Base-by-base conservation (phyloP, 2,888 invertebrate species). In the Hemaris fuciformis region DNA sequence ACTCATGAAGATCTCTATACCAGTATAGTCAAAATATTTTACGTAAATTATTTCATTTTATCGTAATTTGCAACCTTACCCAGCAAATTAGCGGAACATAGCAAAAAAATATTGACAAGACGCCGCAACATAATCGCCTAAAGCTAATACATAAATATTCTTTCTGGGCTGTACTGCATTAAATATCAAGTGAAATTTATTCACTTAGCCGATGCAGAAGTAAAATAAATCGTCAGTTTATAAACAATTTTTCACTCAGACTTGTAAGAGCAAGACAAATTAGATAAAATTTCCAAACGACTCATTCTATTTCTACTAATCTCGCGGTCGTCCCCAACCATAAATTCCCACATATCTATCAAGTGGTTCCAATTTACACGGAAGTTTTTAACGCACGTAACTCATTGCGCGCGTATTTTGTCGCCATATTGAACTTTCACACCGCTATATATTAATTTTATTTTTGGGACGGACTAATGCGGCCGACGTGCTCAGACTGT, bases 391-490 rank as follows among this genome's bases (percentile, higher is more conserved):
- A 83, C 71, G 68, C 63, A 71, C 75, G 73, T 75, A 76, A 74
- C 79, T 77, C 76, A 76, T 74, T 77, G 77, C 78, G 79, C 73
- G 45, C 66, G 72, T 82, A 76, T 75, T 84, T 87, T 86, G 83
- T 87, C 86, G 82, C 78, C 79, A 78, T 78, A 81, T 77, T 89
- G 88, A 88, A 91, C 88, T 89, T 88, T 89, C 85, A 90, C 91
- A 87, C 85, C 77, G 74, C 71, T 67, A 77, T 80, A 83, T 80
- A 89, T 89, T 88, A 87, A 86, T 88, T 87, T 89, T 88, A 91
- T 89, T 90, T 90, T 89, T 83, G 82, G 78, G 83, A 76, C 66
- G 74, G 66, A 71, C 80, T 87, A 88, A 88, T 83, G 85, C 78
- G 74, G 71, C 72, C 79, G 83, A 84, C 85, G 86, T 81, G 82